These are phyloP conservation scores for Lucinisca nassula DNA, from an alignment of 2,888 invertebrate genomes.

Conservation along the genomic window DNA sequence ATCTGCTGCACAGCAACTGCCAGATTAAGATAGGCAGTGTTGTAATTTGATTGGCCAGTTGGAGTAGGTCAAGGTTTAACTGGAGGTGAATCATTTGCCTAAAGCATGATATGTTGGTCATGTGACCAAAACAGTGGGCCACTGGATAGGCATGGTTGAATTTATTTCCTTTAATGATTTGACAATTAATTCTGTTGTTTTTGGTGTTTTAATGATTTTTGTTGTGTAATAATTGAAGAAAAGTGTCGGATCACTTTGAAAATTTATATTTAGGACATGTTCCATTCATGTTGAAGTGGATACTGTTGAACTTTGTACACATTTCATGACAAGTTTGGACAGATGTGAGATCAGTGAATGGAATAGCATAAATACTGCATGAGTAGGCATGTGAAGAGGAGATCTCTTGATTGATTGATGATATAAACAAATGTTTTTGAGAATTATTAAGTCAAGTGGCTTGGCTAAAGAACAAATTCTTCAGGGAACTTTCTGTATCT, in stretches of 20 bases:
- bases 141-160: constrained; percentile 67
- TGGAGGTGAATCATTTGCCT: constrained; percentile 77
- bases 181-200: constrained; percentile 66
- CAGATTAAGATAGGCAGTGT: constrained; percentile 70
- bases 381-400: constrained; percentile 32
- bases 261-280: neutral
- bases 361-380: constrained; percentile 61
- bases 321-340: constrained; percentile 37
- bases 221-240: constrained; percentile 38
- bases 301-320: neutral
- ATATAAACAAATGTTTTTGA: constrained; percentile 3
- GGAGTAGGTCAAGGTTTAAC: constrained; percentile 74
- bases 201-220: constrained; percentile 61
- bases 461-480: neutral
- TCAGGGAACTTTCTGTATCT: constrained; percentile 11
- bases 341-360: constrained; percentile 69
- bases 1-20: constrained; percentile 79
- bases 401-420: constrained; percentile 6
- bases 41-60: constrained; percentile 74
- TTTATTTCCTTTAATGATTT: constrained; percentile 64
- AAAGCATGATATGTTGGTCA: constrained; percentile 78
- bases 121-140: constrained; percentile 83
- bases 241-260: neutral
- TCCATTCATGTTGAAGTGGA: constrained; percentile 5
- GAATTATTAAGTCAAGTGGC: neutral